Base-by-base conservation (phyloP, 2,113 vertebrate species). In the Tringa solitaria region DNA sequence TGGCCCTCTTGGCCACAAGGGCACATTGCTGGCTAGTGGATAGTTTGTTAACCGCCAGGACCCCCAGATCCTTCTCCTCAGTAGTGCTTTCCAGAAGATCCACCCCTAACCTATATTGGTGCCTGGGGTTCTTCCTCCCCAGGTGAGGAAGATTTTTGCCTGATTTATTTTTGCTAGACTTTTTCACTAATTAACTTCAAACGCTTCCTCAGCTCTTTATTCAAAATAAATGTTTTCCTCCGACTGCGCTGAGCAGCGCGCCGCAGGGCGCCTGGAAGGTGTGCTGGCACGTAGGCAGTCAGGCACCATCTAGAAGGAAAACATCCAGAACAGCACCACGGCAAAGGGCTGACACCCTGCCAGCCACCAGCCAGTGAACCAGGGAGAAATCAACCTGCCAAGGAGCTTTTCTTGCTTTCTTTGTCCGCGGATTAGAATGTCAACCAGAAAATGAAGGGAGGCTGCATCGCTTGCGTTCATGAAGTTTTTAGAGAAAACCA, bases 271-370 rank as follows among this genome's bases (percentile, higher is more conserved):
- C 24, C 70, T 93, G 68, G 63, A 43, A 97, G 60, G 32, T 4
- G 16, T 7, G 39, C 35, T 89, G 93, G 53, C 77, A 70, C 12
- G 0, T 9, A 20, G 33, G 30, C 48, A 65, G 57, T 88, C 90
- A 95, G 89, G 91, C 83, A 91, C 43, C 80, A 92, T 91, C 82
- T 85, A 77, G n/a, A 77, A 94, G 80, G 59, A 94, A 90, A 95
- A 74, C 41, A 84, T n/a, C 84, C 85, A 93, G 90, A 96, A 87
- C 13, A 41, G 5, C 59, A 78, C 2, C 50, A 10, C 43, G 26
- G 57, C 63, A 51, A 63, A 75, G 68, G 68, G 39, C 88, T 87
- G 75, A 76, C 53, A 45, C 57, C 70, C 78, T 48, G 33, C 32
- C 3, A 93, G 78, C 76, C 60, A 65, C 53, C 33, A 60, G 50